Evolutionary conservation across 2,797 vertebrate genomes (phyloP), one percentile per base, ranked within the genome.

Genomic region (Coluber constrictor): DNA sequence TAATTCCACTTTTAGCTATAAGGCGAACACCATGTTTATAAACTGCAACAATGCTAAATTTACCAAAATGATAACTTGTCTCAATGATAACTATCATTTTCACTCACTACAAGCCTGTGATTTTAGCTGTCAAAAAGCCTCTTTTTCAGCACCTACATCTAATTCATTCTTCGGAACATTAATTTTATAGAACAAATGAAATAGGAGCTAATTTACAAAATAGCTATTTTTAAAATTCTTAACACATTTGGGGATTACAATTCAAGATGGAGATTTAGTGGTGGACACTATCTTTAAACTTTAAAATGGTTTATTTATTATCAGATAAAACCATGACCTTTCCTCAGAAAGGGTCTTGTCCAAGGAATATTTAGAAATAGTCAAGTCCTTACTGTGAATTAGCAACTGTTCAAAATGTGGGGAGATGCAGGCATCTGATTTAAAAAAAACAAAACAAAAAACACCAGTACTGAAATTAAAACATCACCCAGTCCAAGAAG

Each of bases 381-480:
- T 63, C 47, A 27, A n/a, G 16, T 57, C 55, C 20, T 20, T 5
- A 56, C 1, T 20, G 20, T 27, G 13, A 32, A 25, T 37, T 25
- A 56, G 13, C 25, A 18, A 57, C 11, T 54, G 29, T 54, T 27
- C 47, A 23, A 11, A 92, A 95, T 70, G 88, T 90, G 25, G 79
- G 56, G 91, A 96, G 93, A 94, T 83, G 95, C 86, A 1, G 54
- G 18, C 88, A 60, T 54, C 70, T 32, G 55, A 0, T 89, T 89
- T 27, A 0, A 61, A 61, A 61, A 15, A 16, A 29, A 2, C n/a
- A 92, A 92, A 70, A 87, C 94, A 63, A 94, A 37, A 37, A 96
- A 70, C 66, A 54, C 51, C 51, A 79, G 90, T 4, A 5, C 51
- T 92, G 92, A 93, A 96, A 5, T 55, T 92, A 92, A 93, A 96